Evolutionary conservation across 2,888 invertebrate genomes (phyloP).

Genomic region (Cotesia congregata): DNA sequence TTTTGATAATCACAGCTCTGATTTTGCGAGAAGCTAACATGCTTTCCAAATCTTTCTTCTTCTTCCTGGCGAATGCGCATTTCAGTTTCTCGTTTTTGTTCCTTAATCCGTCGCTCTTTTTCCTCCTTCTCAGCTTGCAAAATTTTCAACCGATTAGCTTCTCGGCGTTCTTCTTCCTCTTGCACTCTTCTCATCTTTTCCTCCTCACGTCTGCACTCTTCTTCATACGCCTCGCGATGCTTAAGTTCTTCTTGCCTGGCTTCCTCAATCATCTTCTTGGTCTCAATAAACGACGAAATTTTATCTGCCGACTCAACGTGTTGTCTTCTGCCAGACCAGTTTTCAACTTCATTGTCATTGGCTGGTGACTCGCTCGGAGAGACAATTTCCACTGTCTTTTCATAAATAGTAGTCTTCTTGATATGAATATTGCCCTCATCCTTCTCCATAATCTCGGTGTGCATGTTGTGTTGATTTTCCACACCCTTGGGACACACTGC

Average conservation of each 20-base stretch:
- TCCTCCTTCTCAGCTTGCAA: constrained; percentile 61
- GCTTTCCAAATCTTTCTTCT: constrained; percentile 62
- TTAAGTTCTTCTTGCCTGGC: constrained; percentile 72
- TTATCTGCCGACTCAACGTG: constrained; percentile 74
- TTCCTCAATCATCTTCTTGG: constrained; percentile 74
- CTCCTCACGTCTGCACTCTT: constrained; percentile 48
- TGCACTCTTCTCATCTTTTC: constrained; percentile 47
- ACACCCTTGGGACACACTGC: constrained; percentile 61
- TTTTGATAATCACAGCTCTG: constrained; percentile 34
- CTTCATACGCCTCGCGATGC: constrained; percentile 57
- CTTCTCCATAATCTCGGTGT: constrained; percentile 65
- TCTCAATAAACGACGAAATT: constrained; percentile 73
- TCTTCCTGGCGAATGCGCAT: constrained; percentile 72
- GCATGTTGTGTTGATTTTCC: constrained; percentile 63
- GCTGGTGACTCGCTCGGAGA: constrained; percentile 54
- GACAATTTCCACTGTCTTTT: constrained; percentile 63
- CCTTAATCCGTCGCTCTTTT: constrained; percentile 66
- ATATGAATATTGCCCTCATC: constrained; percentile 65
- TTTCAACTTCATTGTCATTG: constrained; percentile 65
- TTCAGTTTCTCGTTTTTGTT: constrained; percentile 56
- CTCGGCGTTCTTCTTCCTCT: constrained; percentile 51
- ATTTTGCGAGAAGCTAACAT: constrained; percentile 51
- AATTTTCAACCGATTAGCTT: constrained; percentile 30
- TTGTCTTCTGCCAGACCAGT: constrained; percentile 71
- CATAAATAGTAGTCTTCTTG: constrained; percentile 64